Evolutionary conservation across 1,140 invertebrate species (phyloP).

Genomic region (Diorhabda carinulata): DNA sequence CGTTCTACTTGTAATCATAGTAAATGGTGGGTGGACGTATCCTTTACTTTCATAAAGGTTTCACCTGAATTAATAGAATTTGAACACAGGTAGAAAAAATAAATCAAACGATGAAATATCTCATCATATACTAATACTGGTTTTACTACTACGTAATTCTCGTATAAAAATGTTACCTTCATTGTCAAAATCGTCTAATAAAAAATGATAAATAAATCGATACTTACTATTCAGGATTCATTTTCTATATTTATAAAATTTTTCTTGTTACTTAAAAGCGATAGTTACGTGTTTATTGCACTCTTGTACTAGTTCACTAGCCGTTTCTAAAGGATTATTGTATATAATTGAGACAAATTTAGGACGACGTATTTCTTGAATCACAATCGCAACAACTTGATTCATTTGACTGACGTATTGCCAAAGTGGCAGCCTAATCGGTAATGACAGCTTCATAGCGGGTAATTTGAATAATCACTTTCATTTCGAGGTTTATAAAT

Average conservation of each 20-base stretch:
- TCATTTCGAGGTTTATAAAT: neutral
- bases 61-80: neutral
- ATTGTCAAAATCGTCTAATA: constrained; percentile 27
- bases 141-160: constrained; percentile 17
- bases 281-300: constrained; percentile 19
- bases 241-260: constrained; percentile 28
- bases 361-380: constrained; percentile 19
- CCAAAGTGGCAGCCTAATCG: constrained; percentile 27
- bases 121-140: neutral
- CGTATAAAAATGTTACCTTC: constrained; percentile 24
- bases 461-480: neutral
- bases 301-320: constrained; percentile 11
- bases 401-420: constrained; percentile 22
- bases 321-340: constrained; percentile 12
- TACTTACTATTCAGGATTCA: constrained; percentile 50
- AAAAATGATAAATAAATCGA: constrained; percentile 41
- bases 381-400: constrained; percentile 18
- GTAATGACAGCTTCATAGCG: neutral
- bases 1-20: constrained; percentile 23
- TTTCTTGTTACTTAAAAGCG: constrained; percentile 3
- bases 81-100: neutral
- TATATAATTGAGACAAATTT: constrained; percentile 27
- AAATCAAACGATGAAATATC: neutral
- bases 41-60: constrained; percentile 12
- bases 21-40: constrained; percentile 31